Evolutionary conservation across 2,888 invertebrate species (phyloP), one percentile per base, ranked within the genome.

Genomic region (Lasioglossum lativentre): DNA sequence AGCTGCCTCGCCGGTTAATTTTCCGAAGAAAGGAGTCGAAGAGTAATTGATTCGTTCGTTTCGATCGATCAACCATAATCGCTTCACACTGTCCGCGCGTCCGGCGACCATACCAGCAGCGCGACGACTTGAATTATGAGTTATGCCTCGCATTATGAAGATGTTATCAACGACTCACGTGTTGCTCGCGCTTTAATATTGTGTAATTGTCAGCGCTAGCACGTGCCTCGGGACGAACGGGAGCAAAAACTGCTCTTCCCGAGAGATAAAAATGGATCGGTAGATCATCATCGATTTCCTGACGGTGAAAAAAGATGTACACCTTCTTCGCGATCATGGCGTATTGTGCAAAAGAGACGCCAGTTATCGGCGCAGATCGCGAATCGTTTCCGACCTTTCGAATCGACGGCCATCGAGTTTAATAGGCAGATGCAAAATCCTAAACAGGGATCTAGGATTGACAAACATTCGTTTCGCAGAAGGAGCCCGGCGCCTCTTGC

Each of bases 391-490:
- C n/a, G 75, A 75, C 30, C 73, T 23, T 73, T 73, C 34, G 12
- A 19, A 19, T 30, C 42, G 52, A 34, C 23, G 73, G 14, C 8
- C 73, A 34, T 5, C 0, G 4, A 34, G 34, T n/a, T 45, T 74
- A 75, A 74, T 52, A n/a, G 47, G 45, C n/a, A 56, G 73, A 82
- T 74, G 27, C 1, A 47, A 2, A 40, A 40, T 45, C n/a, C 3
- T 12, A 56, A 42, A n/a, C 66, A 19, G 76, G 74, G 52, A 72
- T 83, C 56, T 45, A 47, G n/a, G 78, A 72, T 83, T 83, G 75
- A 42, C 78, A 75, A 78, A 83, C n/a, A 4, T 56, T 63, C 59
- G 47, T 78, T 74, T 86, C 80, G 70, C 77, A 78, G 83, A 84
- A 71, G 70, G 75, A 78, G 42, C 63, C 63, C 30, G 63, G 34